Evolutionary conservation across 2,113 vertebrate genomes (phyloP), one percentile per base, ranked within the genome.

Genomic region (Struthidea cinerea): DNA sequence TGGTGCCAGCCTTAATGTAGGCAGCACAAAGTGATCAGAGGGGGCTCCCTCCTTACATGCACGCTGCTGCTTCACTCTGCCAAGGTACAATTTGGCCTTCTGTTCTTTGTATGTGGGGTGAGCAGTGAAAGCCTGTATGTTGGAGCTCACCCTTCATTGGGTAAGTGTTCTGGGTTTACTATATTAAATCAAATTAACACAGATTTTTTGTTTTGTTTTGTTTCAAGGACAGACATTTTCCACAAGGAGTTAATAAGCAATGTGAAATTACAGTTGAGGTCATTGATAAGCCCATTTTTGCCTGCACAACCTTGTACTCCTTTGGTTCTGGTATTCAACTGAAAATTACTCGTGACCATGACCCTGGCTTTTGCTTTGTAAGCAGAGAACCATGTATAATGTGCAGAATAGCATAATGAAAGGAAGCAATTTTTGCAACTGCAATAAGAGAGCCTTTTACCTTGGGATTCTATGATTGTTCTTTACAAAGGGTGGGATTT

Each of bases 371-470:
- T 93, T 92, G 28, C 83, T 95, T 60, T 95, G 93, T 97, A 96
- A 98, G 94, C 92, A 89, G 87, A 97, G 98, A 97, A 92, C 85
- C 80, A 56, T 87, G 47, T 82, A 87, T 75, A 75, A 88, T 37
- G 30, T 87, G 69, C 87, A 92, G 91, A 94, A 94, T 94, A 95
- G 92, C 73, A 57, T 75, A 96, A 94, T 95, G 90, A 93, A 94
- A 95, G 94, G 95, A 97, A 98, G 59, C 80, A 60, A 92, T 94
- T 96, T 97, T 96, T 87, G 60, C 93, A 97, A 56, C 73, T 46
- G 28, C 87, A 90, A 1, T 87, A 94, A 84, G 69, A 94, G 56
- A 80, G 69, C 80, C 52, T 96, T 97, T 97, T 93, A 95, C 93
- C 92, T 96, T 96, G 81, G 69, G 55, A 92, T 95, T 97, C 97